Evolutionary conservation across 2,113 vertebrate species (phyloP).

Genomic region (Microtus ochrogaster): DNA sequence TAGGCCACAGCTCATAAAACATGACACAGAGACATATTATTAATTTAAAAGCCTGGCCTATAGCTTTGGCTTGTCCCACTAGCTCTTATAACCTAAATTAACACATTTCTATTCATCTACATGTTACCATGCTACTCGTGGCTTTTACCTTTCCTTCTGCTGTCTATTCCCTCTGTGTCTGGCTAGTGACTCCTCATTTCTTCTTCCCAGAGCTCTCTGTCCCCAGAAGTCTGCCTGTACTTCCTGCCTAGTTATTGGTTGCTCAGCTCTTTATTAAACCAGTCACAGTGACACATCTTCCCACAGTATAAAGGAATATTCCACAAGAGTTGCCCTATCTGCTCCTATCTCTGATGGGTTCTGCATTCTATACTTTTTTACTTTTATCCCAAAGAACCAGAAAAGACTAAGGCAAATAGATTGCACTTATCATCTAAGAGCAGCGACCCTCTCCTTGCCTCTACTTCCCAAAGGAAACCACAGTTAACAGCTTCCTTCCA

Average conservation of each 20-base stretch:
- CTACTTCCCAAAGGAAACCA: background rate
- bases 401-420: background rate
- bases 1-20: background rate
- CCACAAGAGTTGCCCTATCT: background rate
- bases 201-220: background rate
- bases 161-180: background rate
- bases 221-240: too few species aligned
- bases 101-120: background rate
- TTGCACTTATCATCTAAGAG: background rate
- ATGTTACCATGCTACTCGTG: background rate
- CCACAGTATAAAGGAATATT: too few species aligned
- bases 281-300: too few species aligned
- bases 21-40: background rate
- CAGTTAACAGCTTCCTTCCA: fast-evolving
- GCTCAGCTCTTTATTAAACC: too few species aligned
- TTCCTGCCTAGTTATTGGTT: too few species aligned
- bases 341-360: background rate
- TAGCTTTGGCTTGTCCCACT: background rate
- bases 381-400: constrained; percentile 6
- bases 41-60: background rate
- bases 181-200: background rate
- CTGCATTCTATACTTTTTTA: background rate
- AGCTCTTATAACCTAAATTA: background rate
- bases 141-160: background rate
- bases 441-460: background rate